These are phyloP conservation scores for Acromyrmex charruanus DNA, from an alignment of 1,140 invertebrate genomes.

Conservation along the genomic window DNA sequence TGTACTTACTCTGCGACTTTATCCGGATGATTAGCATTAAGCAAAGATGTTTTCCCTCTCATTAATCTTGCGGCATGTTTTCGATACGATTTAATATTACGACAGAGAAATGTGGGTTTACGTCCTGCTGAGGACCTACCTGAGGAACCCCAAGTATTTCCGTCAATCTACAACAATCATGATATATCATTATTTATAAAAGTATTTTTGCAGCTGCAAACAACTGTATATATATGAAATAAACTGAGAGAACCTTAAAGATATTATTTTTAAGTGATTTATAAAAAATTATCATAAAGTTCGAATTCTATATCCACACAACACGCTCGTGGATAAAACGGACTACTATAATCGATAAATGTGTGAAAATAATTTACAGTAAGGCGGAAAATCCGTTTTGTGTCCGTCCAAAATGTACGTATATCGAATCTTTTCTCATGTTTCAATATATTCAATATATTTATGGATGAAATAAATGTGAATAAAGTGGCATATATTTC, in stretches of 20 bases:
- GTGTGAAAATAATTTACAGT: background rate
- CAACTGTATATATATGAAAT: background rate
- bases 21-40: slow-evolving; percentile 74
- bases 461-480: background rate
- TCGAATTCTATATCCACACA: background rate
- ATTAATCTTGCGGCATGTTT: slow-evolving; percentile 81
- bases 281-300: background rate
- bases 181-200: slow-evolving; percentile 54
- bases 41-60: slow-evolving; percentile 68
- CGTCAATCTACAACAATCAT: slow-evolving; percentile 85
- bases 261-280: background rate
- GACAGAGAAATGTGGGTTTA: slow-evolving; percentile 89
- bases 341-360: background rate
- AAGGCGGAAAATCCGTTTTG: background rate
- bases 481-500: background rate
- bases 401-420: background rate
- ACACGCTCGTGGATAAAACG: background rate
- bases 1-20: slow-evolving; percentile 79
- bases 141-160: slow-evolving; percentile 83
- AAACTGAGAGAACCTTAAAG: slow-evolving; percentile 23
- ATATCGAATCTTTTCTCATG: background rate
- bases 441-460: background rate
- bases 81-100: slow-evolving; percentile 88
- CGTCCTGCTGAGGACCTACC: slow-evolving; percentile 82
- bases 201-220: background rate